Evolutionary conservation across 2,797 vertebrate species (phyloP), one percentile per base, ranked within the genome.

Genomic region (Bryconaethiops microstoma): DNA sequence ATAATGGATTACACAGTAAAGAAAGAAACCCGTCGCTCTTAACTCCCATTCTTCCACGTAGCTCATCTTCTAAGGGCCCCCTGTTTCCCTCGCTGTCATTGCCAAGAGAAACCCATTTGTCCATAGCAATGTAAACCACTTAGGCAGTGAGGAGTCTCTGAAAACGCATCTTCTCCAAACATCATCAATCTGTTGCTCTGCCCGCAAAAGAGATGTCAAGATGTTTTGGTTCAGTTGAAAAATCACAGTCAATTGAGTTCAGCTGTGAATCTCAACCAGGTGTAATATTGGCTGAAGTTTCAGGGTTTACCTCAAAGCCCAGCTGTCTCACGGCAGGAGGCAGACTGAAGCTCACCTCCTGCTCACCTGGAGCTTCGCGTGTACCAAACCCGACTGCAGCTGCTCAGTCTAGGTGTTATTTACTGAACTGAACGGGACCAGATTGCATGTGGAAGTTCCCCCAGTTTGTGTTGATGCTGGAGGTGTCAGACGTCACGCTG

Each of bases 1-100:
- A 74, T 82, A 82, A 83, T 68, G 74, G 65, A 82, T 82, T 82
- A 80, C 48, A 23, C 73, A 76, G 71, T 25, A 57, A 76, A 57
- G 74, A 55, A 45, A 65, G 77, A 55, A 50, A 67, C 59, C 76
- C 60, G 21, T 81, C 59, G 48, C 50, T 79, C 72, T 67, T 82
- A 73, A 71, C 72, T 64, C 35, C 35, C 62, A 67, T 67, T 40
- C 40, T 52, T 63, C 21, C 54, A 68, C 13, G 39, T 40, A 57
- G 65, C 23, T 23, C 19, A 70, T 68, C 40, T 63, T 80, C 65
- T 68, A 8, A 50, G 45, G 52, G 65, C 48, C 74, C 63, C 55
- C 45, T 52, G 50, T 45, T 62, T 55, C 19, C 17, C 21, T 54
- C 77, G 39, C 62, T 75, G 73, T 70, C 55, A 16, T 55, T 80